phyloP scores from a whole-genome alignment of 2,113 vertebrate species.

The Alexandromys fortis region DNA sequence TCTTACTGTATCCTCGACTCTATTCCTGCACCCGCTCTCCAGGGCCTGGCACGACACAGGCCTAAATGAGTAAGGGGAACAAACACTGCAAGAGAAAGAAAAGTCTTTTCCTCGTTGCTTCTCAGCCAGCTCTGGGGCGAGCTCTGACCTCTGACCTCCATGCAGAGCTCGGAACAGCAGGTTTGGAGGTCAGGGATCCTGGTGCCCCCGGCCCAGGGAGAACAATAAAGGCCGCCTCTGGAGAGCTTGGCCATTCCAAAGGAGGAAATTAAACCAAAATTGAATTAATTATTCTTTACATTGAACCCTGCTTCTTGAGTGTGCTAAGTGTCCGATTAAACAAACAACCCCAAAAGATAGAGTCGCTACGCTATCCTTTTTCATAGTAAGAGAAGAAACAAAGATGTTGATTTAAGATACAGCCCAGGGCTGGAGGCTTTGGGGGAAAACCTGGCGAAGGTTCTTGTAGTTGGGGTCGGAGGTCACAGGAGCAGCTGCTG shows the following conservation, averaged over 20 bases:
- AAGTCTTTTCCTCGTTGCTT: background rate
- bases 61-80: background rate
- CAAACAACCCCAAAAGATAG: conserved; percentile 49
- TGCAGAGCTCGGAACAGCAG: background rate
- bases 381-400: conserved; percentile 21
- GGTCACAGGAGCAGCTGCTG: conserved; percentile 82
- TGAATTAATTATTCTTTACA: conserved; percentile 29
- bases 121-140: background rate
- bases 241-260: background rate
- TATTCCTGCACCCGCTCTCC: background rate
- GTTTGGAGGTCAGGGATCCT: background rate
- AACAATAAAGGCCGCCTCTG: background rate
- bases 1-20: background rate
- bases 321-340: conserved; percentile 53
- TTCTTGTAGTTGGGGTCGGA: conserved; percentile 77
- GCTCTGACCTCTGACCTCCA: background rate
- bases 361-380: background rate
- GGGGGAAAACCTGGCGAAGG: conserved; percentile 46
- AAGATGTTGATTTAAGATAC: conserved; percentile 70
- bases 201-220: background rate
- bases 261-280: conserved; percentile 68
- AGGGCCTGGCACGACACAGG: background rate
- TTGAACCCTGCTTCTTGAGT: conserved; percentile 27
- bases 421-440: background rate
- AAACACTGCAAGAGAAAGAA: background rate